Conservation (phyloP, 2,888 invertebrate species). For the Melinaea marsaeus region DNA sequence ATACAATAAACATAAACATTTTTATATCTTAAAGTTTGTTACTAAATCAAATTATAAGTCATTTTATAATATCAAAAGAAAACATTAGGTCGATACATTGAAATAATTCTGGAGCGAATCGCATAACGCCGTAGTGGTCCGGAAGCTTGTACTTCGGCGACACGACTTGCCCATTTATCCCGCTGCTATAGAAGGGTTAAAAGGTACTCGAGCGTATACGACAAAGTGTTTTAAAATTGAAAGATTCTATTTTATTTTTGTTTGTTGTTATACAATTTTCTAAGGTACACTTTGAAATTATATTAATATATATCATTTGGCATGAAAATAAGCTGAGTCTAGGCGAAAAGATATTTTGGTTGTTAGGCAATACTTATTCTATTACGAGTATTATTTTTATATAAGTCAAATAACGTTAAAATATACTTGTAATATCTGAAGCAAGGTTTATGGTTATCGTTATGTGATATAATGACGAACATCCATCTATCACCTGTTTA, state of each 20-base stretch:
- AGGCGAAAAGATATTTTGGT: no score
- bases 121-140: conserved; percentile 36
- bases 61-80: neutral
- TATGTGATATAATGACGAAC: conserved; percentile 41
- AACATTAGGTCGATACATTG: conserved; percentile 3
- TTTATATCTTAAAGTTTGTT: no score
- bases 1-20: no score
- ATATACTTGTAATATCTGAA: neutral
- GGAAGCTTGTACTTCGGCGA: conserved; percentile 63
- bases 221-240: conserved; percentile 31
- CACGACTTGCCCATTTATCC: conserved; percentile 73
- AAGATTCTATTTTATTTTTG: conserved; percentile 18
- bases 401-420: no score
- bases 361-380: no score
- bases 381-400: no score
- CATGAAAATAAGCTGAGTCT: neutral
- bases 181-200: conserved; percentile 59
- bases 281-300: neutral
- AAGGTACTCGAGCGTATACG: conserved; percentile 37
- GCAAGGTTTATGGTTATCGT: conserved; percentile 16
- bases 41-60: no score
- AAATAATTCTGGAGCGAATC: conserved; percentile 22
- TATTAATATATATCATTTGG: neutral
- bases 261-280: conserved; percentile 6
- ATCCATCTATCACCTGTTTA: conserved; percentile 70